phyloP scores from a whole-genome alignment of 2,888 invertebrate species.

The Trimorus sp. region DNA sequence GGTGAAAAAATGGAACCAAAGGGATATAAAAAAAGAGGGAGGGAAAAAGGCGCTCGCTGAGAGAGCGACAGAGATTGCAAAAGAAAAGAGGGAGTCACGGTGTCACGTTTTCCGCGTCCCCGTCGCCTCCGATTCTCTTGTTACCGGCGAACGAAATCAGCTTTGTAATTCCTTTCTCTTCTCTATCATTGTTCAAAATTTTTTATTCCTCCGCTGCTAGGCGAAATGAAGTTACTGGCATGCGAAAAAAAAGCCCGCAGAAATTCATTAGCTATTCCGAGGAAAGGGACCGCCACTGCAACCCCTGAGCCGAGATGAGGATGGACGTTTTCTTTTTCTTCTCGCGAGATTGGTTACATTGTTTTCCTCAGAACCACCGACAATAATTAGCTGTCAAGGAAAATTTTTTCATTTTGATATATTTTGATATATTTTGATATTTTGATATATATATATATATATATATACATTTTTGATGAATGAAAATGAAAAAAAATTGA shows the following conservation, averaged over 20 bases:
- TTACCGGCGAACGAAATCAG: constrained; percentile 67
- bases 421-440: no score
- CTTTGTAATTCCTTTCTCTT: constrained; percentile 68
- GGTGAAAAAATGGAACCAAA: constrained; percentile 57
- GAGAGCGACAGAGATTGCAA: constrained; percentile 37
- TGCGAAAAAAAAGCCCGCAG: constrained; percentile 58
- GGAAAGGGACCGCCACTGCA: constrained; percentile 54
- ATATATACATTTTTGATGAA: no score
- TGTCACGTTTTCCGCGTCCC: constrained; percentile 66
- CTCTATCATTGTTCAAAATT: constrained; percentile 67
- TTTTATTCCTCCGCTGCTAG: constrained; percentile 62
- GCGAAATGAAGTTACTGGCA: constrained; percentile 64
- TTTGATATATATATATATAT: no score
- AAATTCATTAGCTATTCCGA: constrained; percentile 68
- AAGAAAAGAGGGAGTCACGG: constrained; percentile 65
- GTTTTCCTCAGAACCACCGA: no score
- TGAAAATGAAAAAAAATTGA: no score
- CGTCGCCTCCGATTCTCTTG: constrained; percentile 66
- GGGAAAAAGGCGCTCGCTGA: constrained; percentile 19
- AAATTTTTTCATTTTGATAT: no score
- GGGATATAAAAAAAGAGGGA: constrained; percentile 48
- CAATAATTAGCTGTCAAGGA: no score
- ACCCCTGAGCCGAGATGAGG: constrained; percentile 56
- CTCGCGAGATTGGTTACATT: constrained; percentile 44
- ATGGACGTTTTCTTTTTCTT: constrained; percentile 48